phyloP scores from a whole-genome alignment of 2,797 vertebrate species.

The Diglossa cyanea region DNA sequence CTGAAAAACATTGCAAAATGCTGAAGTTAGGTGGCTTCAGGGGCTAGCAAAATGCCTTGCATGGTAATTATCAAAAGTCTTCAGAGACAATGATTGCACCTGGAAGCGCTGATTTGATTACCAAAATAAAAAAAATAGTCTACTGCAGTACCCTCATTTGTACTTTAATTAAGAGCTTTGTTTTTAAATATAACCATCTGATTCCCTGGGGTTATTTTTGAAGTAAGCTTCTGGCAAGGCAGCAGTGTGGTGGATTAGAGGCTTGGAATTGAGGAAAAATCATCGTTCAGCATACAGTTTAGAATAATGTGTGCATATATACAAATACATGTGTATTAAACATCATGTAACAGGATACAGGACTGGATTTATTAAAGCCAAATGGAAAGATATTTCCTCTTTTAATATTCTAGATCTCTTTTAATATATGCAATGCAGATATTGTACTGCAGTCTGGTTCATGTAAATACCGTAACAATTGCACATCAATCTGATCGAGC shows the following conservation, averaged over 20 bases:
- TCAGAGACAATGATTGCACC: constrained; percentile 18
- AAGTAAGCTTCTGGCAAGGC: constrained; percentile 55
- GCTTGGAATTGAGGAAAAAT: constrained; percentile 38
- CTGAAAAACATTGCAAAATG: constrained; percentile 2
- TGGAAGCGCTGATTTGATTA: constrained; percentile 39
- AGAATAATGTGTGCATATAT: constrained; percentile 10
- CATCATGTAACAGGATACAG: constrained; percentile 34
- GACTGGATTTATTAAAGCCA: constrained; percentile 41
- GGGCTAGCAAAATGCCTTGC: constrained; percentile 4
- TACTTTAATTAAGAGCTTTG: constrained; percentile 66
- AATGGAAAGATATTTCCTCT: constrained; percentile 26
- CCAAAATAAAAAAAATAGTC: not conserved
- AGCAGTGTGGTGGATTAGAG: constrained; percentile 41
- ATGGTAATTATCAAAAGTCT: constrained; percentile 20
- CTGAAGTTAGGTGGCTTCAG: not conserved
- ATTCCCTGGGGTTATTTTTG: constrained; percentile 56
- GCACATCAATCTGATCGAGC: not conserved
- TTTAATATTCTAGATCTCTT: constrained; percentile 32
- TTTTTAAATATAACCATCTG: constrained; percentile 56
- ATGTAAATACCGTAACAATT: not conserved
- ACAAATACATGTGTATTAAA: not conserved
- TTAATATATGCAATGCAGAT: not conserved
- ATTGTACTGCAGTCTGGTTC: not conserved
- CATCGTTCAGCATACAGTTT: not conserved
- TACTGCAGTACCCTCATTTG: constrained; percentile 37